Evolutionary conservation across 2,797 vertebrate genomes (phyloP).

Genomic region (Phrynocephalus guinanensis): DNA sequence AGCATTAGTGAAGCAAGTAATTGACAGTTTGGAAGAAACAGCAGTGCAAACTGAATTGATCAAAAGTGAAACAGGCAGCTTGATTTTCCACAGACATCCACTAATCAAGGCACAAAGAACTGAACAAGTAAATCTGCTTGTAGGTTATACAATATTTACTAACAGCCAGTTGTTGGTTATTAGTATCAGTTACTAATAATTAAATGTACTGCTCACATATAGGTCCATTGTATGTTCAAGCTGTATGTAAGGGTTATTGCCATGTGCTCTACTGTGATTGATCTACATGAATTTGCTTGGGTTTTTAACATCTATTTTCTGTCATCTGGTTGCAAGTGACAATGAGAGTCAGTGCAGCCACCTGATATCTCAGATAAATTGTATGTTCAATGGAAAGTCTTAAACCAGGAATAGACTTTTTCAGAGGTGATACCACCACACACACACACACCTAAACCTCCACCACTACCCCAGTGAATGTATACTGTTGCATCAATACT

Average conservation of each 20-base stretch:
- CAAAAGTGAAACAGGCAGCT: constrained; percentile 28
- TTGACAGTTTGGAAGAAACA: constrained; percentile 7
- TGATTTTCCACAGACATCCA: constrained; percentile 25
- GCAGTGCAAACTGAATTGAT: constrained; percentile 19
- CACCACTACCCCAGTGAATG: background rate
- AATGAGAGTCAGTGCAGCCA: background rate
- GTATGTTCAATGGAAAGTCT: background rate
- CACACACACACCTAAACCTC: background rate
- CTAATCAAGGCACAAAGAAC: background rate
- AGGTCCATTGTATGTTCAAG: constrained; percentile 35
- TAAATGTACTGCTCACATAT: constrained; percentile 5
- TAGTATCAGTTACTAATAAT: no score
- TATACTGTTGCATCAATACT: background rate
- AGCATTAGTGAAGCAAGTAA: constrained; percentile 23
- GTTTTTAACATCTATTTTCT: constrained; percentile 10
- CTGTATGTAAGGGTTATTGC: background rate
- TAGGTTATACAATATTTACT: constrained; percentile 46
- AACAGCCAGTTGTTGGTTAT: background rate
- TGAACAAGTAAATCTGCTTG: background rate
- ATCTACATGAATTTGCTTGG: constrained; percentile 3
- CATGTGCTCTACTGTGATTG: constrained; percentile 22
- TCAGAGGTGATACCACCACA: background rate
- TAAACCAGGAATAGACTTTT: background rate
- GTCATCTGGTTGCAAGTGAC: background rate
- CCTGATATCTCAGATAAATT: background rate